These are phyloP conservation scores for Stictonetta naevosa DNA, from an alignment of 2,113 vertebrate species.

Conservation along the genomic window DNA sequence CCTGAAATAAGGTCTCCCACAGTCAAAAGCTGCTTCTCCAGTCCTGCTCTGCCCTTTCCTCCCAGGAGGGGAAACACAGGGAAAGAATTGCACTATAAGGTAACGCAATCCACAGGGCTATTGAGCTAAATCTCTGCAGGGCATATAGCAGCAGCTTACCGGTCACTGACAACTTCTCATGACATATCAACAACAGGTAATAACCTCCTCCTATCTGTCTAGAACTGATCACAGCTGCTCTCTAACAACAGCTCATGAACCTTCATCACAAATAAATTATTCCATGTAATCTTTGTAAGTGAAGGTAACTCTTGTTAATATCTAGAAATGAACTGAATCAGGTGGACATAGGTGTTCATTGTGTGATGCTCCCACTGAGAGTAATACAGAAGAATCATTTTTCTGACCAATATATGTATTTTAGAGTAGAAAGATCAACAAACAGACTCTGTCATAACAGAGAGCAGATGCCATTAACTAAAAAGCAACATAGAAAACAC, in stretches of 20 bases:
- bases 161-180: neutral
- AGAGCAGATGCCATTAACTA: neutral
- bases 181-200: neutral
- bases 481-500: constrained; percentile 23
- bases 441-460: neutral
- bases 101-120: neutral
- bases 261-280: neutral
- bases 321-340: neutral
- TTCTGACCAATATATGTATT: neutral
- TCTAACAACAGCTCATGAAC: neutral
- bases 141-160: neutral
- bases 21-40: neutral
- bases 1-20: neutral
- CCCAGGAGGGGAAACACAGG: neutral
- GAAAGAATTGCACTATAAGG: neutral
- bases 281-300: neutral
- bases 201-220: neutral
- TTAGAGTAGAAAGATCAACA: neutral
- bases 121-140: neutral
- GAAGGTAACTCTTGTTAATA: neutral
- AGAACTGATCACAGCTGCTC: neutral
- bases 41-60: neutral
- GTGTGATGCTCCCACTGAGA: neutral
- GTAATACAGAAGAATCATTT: neutral
- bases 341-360: neutral